These are phyloP conservation scores for Anarrhichthys ocellatus DNA, from an alignment of 2,113 vertebrate genomes.

Conservation along the genomic window DNA sequence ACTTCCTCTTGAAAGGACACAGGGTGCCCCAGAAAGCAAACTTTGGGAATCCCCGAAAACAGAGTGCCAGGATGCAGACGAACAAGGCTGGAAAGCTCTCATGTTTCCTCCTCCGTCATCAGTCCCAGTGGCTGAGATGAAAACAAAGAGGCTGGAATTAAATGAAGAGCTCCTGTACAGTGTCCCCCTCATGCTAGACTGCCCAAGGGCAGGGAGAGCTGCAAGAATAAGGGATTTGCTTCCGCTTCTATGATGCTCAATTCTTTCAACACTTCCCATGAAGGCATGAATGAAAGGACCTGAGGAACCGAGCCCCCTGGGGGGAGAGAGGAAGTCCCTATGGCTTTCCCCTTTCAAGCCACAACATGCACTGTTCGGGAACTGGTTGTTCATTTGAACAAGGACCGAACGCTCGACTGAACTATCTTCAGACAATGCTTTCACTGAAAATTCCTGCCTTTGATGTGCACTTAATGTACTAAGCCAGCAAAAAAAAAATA, in stretches of 20 bases:
- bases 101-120: conserved; percentile 12
- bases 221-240: conserved; percentile 27
- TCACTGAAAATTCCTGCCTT: background rate
- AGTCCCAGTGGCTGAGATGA: conserved; percentile 30
- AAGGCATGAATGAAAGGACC: background rate
- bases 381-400: background rate
- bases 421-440: background rate
- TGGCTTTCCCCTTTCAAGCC: background rate
- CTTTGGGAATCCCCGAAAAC: background rate
- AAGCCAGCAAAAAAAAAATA: conserved; percentile 19
- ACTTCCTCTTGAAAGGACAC: background rate
- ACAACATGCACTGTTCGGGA: background rate
- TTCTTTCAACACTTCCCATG: background rate
- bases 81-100: background rate
- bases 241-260: conserved; percentile 10
- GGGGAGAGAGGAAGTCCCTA: background rate
- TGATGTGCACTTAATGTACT: background rate
- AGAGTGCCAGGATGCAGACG: background rate
- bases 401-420: background rate
- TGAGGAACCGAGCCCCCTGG: background rate
- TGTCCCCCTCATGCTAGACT: conserved; percentile 31
- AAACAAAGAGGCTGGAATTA: conserved; percentile 36
- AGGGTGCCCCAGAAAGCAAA: background rate
- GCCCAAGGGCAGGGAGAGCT: background rate
- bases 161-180: conserved; percentile 41